Percentiles rank a stretch among this genome's conserved stretches.
phyloP scores from a whole-genome alignment of 2,113 vertebrate species.

The Jacana jacana region DNA sequence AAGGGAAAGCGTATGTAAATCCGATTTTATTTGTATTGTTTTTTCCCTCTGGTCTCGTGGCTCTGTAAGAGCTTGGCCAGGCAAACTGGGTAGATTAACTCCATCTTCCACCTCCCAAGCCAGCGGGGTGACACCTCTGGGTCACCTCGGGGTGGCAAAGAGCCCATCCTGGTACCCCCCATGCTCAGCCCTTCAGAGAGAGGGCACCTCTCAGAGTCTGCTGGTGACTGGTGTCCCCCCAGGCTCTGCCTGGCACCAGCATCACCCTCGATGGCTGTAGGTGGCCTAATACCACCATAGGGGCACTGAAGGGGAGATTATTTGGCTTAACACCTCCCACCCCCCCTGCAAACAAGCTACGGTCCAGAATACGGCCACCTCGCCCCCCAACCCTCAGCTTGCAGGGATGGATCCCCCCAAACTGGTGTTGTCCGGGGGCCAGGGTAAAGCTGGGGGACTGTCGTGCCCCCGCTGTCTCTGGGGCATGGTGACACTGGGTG shows the following conservation, averaged over 20 bases:
- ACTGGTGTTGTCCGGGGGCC: not conserved
- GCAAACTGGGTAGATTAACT: not conserved
- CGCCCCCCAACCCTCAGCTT: rapidly evolving
- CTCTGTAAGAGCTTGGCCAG: rapidly evolving
- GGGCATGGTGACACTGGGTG: not conserved
- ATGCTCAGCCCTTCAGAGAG: not conserved
- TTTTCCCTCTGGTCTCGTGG: not conserved
- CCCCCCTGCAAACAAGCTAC: not conserved
- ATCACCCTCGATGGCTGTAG: not conserved
- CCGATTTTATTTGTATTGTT: not conserved
- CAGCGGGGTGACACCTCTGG: not conserved
- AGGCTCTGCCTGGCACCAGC: not conserved
- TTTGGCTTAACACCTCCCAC: rapidly evolving
- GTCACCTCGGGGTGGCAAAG: rapidly evolving
- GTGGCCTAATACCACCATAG: rapidly evolving
- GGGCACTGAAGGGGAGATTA: not conserved
- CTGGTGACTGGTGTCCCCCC: rapidly evolving
- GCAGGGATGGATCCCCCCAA: not conserved
- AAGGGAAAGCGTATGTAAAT: not conserved
- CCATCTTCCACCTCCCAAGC: rapidly evolving
- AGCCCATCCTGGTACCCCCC: rapidly evolving
- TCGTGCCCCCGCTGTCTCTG: not conserved
- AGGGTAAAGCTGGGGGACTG: not conserved
- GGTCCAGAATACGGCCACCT: not conserved
- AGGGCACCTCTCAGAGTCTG: not conserved